Base-by-base conservation (phyloP, 2,797 vertebrate species). In the Distichodus sexfasciatus region DNA sequence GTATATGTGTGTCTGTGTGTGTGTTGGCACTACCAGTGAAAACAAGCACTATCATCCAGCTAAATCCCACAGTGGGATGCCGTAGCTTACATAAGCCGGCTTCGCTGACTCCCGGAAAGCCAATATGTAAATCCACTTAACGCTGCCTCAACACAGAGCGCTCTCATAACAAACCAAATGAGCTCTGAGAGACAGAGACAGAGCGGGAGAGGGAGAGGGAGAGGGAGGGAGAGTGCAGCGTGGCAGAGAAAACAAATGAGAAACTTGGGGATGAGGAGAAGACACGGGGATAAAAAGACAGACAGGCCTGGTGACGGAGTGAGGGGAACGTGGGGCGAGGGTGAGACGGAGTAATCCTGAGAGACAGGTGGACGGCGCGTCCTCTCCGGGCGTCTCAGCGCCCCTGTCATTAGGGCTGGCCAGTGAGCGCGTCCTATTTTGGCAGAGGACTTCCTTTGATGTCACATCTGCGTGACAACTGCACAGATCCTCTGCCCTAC, bases 91-190 rank as follows among this genome's bases (percentile, higher is more conserved):
- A 79, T 70, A 65, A 74, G 84, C 81, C 26, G 75, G 82, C 64
- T 80, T 79, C 29, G 17, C 61, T 54, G 79, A 79, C 81, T 80
- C 76, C 70, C 79, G 81, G 85, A 90, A 89, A 89, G 90, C 83
- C 87, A 89, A 88, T 88, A 89, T 90, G 87, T 83, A 91, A 91
- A 91, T 91, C 89, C 86, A 87, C 86, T 87, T 87, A 90, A 81
- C 61, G 72, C 82, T 64, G 35, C 61, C 38, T 76, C 19, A 74
- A 79, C 74, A 79, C 76, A 75, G 64, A 77, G 78, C 67, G 41
- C 70, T 69, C 79, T 78, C 47, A 71, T 65, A 65, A 35, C 71
- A 70, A 58, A 65, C 50, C 35, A 74, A 81, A 70, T 70, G 36
- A 69, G 69, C 64, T 64, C 28, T 73, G 53, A 44, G 23, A 31